Conservation (phyloP, 2,888 invertebrate genomes). For the Drosophila kuntzei region DNA sequence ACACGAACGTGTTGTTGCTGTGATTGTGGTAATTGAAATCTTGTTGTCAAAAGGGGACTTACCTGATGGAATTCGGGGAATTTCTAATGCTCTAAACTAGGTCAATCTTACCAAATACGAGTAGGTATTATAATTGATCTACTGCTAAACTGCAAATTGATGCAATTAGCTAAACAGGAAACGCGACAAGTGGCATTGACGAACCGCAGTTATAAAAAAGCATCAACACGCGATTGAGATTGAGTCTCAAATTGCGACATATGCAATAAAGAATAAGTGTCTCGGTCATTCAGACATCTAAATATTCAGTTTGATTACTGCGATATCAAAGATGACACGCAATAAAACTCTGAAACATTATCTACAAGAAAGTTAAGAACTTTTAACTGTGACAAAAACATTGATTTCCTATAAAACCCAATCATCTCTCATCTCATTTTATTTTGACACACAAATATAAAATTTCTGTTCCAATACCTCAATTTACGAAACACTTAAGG, state of each 20-base stretch:
- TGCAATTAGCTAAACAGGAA: constrained; percentile 51
- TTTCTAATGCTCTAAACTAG: constrained; percentile 19
- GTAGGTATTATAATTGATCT: constrained; percentile 34
- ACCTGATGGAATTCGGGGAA: constrained; percentile 19
- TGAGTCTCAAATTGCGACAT: background rate
- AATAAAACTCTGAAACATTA: background rate
- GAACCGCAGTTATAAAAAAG: constrained; percentile 1
- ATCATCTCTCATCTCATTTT: background rate
- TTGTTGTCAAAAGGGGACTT: background rate
- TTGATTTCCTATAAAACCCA: constrained; percentile 10
- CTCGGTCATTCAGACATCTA: constrained; percentile 3
- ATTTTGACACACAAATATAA: constrained; percentile 6
- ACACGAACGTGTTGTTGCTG: constrained; percentile 56
- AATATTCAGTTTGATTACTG: background rate
- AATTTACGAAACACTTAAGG: constrained; percentile 28
- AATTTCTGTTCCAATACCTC: constrained; percentile 5
- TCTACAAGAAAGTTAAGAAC: background rate
- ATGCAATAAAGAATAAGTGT: constrained; percentile 10
- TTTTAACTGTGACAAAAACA: background rate
- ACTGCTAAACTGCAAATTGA: constrained; percentile 35
- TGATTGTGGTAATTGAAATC: constrained; percentile 64
- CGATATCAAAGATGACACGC: background rate
- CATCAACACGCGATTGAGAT: constrained; percentile 10
- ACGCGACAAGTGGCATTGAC: constrained; percentile 27
- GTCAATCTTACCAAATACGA: constrained; percentile 25